phyloP scores from a whole-genome alignment of 2,888 invertebrate species.

The Tryphoninae sp. region DNA sequence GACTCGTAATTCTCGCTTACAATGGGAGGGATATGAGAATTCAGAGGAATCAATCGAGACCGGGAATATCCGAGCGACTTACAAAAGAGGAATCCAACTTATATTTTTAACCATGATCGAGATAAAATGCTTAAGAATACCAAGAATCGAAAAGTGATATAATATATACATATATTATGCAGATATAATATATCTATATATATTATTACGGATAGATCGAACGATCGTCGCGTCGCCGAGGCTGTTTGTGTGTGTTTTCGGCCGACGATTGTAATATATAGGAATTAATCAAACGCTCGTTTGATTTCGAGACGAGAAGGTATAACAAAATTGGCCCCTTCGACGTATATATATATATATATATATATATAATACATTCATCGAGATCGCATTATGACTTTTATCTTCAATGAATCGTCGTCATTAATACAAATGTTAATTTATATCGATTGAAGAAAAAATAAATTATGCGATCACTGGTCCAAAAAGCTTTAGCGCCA shows the following conservation, averaged over 20 bases:
- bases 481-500: slow-evolving; percentile 33
- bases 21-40: not conserved
- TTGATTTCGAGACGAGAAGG: slow-evolving; percentile 24
- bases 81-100: slow-evolving; percentile 36
- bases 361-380: slow-evolving; percentile 5
- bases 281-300: slow-evolving; percentile 30
- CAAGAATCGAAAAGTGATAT: slow-evolving; percentile 53
- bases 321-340: slow-evolving; percentile 16
- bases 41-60: not conserved
- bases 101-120: slow-evolving; percentile 58
- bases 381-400: slow-evolving; percentile 29
- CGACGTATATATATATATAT: not conserved
- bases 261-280: slow-evolving; percentile 43
- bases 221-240: slow-evolving; percentile 32
- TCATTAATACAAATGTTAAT: not conserved
- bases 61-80: slow-evolving; percentile 1
- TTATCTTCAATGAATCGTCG: slow-evolving; percentile 13
- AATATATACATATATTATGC: slow-evolving; percentile 14
- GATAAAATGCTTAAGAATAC: slow-evolving; percentile 53
- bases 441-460: not conserved
- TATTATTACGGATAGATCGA: slow-evolving; percentile 14
- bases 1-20: slow-evolving; percentile 18
- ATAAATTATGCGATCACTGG: slow-evolving; percentile 1
- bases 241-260: slow-evolving; percentile 25
- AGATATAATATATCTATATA: slow-evolving; percentile 16